A percentile compares a stretch with the other conserved stretches of the same genome.
These are phyloP conservation scores for Aphaenogaster floridana DNA, from an alignment of 1,140 invertebrate genomes.

Conservation along the genomic window DNA sequence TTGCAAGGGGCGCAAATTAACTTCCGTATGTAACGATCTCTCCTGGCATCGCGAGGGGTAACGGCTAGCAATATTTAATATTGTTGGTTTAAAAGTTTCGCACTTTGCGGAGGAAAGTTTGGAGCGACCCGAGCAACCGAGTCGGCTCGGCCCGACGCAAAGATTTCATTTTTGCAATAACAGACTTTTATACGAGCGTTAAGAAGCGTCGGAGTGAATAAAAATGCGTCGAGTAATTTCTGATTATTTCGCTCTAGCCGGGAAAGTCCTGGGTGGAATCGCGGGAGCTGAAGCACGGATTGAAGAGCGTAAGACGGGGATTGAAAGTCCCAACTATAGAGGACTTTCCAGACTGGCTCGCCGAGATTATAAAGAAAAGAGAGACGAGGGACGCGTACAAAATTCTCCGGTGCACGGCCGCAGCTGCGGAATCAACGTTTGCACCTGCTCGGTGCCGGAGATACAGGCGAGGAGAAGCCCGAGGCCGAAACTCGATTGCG, in stretches of 20 bases:
- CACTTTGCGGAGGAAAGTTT: conserved; percentile 46
- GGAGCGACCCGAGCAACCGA: not conserved
- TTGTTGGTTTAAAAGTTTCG: conserved; percentile 50
- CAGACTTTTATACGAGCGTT: conserved; percentile 42
- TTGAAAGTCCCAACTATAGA: conserved; percentile 48
- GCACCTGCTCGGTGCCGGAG: conserved; percentile 66
- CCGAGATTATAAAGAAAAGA: conserved; percentile 57
- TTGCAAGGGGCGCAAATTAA: conserved; percentile 55
- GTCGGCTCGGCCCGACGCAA: not conserved
- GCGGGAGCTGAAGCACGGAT: conserved; percentile 12
- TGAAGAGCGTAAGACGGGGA: conserved; percentile 26
- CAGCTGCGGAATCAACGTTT: conserved; percentile 74
- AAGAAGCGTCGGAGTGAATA: conserved; percentile 55
- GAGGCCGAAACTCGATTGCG: conserved; percentile 59
- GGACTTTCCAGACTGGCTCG: conserved; percentile 45
- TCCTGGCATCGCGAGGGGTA: not conserved
- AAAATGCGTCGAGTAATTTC: conserved; percentile 48
- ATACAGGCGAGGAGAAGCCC: conserved; percentile 17
- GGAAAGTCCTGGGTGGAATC: not conserved
- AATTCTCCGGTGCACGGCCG: conserved; percentile 61
- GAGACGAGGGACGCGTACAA: conserved; percentile 40
- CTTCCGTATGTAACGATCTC: conserved; percentile 51
- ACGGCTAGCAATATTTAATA: conserved; percentile 56
- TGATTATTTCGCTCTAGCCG: conserved; percentile 39
- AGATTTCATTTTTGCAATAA: conserved; percentile 54